These are phyloP conservation scores for Podarcis muralis DNA, from an alignment of 2,113 vertebrate species.

Conservation along the genomic window DNA sequence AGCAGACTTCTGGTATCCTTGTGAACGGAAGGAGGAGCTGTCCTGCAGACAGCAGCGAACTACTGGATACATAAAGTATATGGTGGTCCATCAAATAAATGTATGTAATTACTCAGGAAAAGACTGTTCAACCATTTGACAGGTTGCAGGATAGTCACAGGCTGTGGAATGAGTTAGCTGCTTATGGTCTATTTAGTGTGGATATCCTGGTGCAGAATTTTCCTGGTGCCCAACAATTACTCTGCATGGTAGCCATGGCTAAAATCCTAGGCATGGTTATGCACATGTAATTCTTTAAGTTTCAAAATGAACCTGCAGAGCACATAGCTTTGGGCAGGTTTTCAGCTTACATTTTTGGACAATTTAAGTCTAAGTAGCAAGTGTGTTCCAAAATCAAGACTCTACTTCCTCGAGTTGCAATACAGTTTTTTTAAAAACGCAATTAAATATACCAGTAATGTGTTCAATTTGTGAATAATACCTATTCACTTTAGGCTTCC, in stretches of 20 bases:
- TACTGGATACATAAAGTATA: too few relatives aligned
- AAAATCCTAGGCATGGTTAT: neutral
- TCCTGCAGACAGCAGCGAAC: too few relatives aligned
- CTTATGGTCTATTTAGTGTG: neutral
- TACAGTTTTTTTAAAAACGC: neutral
- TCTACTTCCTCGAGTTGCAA: neutral
- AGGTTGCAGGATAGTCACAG: neutral
- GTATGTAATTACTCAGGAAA: neutral
- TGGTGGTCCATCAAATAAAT: neutral
- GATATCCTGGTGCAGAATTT: neutral
- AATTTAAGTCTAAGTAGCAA: neutral
- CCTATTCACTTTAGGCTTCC: neutral
- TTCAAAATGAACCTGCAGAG: neutral
- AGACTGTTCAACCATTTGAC: neutral
- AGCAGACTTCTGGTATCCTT: too few relatives aligned
- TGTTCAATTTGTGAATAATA: neutral
- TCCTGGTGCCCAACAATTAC: neutral
- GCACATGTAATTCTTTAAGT: neutral
- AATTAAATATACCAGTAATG: neutral
- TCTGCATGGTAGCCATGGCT: neutral
- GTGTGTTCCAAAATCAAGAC: neutral
- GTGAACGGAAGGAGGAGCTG: too few relatives aligned
- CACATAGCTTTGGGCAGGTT: neutral
- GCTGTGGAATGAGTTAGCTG: neutral
- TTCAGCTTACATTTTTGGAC: neutral